Evolutionary conservation across 2,888 invertebrate genomes (phyloP), one percentile per base, ranked within the genome.

Genomic region (Creontiades dilutus): DNA sequence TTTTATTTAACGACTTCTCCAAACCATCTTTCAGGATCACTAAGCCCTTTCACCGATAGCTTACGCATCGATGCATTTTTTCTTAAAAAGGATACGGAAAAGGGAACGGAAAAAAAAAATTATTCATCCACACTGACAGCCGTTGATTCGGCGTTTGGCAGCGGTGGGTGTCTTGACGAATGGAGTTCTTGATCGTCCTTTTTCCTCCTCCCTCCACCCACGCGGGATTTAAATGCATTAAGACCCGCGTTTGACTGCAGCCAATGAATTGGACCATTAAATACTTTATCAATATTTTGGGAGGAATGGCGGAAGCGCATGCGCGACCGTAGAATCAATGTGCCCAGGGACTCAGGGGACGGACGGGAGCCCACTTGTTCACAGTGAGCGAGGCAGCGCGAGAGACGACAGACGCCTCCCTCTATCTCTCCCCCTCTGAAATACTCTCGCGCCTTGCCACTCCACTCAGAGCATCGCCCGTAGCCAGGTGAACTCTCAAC

Each of bases 271-370:
- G 88, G 88, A 90, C 90, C 91, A 90, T 91, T 89, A 91, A 90
- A 91, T 87, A 91, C 91, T 91, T 91, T 88, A 91, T 91, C 91
- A 91, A 91, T 91, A 91, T 90, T 91, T 91, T 91, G 88, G 81
- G 90, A 90, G 87, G 76, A 86, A 47, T 61, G 28, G 76, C 12
- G 76, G 80, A 27, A 48, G 90, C 90, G 91, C 91, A 89, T 55
- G 89, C 90, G 86, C 89, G 81, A 81, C 78, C 28, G 90, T 76
- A 88, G 85, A 86, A 86, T 86, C 90, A 86, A 85, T 90, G 85
- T 78, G 76, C 90, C 86, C 85, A 86, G 78, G 86, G 86, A 76
- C 75, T 55, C 78, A 12, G 28, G 37, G 76, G 88, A 48, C 52
- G 78, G 47, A 48, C 55, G 37, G 85, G 85, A 52, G 88, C 80